phyloP scores from a whole-genome alignment of 2,888 invertebrate species.

The Lamellibrachia columna region DNA sequence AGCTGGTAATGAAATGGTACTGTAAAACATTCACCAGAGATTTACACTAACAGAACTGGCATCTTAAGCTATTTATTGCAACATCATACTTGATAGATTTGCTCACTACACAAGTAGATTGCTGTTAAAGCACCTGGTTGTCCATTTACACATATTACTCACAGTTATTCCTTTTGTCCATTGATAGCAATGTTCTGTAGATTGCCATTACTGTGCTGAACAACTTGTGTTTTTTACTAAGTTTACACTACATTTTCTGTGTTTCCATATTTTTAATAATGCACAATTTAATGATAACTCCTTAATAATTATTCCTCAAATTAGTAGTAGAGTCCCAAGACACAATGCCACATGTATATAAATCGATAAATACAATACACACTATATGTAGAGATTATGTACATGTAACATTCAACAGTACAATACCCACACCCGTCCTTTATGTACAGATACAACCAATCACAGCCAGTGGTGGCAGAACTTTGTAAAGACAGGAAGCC shows the following conservation, averaged over 20 bases:
- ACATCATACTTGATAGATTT: no score
- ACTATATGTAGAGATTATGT: not conserved
- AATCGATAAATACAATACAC: not conserved
- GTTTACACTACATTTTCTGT: not conserved
- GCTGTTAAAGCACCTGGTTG: no score
- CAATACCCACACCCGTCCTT: not conserved
- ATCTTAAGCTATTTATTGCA: no score
- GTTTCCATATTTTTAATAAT: not conserved
- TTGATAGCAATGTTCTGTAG: not conserved
- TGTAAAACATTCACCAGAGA: no score
- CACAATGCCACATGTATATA: constrained; percentile 1
- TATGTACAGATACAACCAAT: constrained; percentile 6
- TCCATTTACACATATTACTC: no score
- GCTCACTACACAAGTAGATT: no score
- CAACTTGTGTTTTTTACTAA: not conserved
- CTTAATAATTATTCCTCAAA: not conserved
- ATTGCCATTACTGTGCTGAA: not conserved
- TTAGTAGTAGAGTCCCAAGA: not conserved
- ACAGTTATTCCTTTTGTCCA: not conserved
- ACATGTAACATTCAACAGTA: constrained; percentile 9
- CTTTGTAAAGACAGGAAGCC: not conserved
- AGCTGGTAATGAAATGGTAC: not conserved
- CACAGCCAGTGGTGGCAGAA: not conserved
- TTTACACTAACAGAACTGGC: no score
- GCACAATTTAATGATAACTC: not conserved